Base-by-base conservation (phyloP, 1,140 invertebrate genomes). In the Drosophila mojavensis region DNA sequence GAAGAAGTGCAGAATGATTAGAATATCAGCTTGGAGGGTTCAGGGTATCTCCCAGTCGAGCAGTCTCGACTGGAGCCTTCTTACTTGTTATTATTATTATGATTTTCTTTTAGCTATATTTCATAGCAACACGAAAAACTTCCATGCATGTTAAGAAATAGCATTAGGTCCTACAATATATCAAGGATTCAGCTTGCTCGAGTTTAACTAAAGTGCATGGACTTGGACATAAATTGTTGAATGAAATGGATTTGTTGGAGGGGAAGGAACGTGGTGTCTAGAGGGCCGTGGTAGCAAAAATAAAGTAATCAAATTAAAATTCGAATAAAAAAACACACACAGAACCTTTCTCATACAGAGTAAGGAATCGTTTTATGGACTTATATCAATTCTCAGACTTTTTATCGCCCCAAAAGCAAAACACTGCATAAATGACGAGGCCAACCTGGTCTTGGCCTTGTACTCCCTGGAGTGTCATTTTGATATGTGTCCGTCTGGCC, bases 281-380 rank as follows among this genome's bases (percentile, higher is more conserved):
- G 30, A 33, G 17, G 28, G 4, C 41, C 45, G 53, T 33, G 47
- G 39, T 58, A 74, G 39, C 69, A 26, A 39, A 55, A 50, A 50
- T 66, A 81, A 82, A 82, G 79, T 86, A 86, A 86, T 86, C 83
- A 86, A 88, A 86, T 86, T 86, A 85, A 86, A 86, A 86, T 82
- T 81, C 74, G 76, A 71, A 85, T 79, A 79, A 86, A 86, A 85
- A 86, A 83, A 30, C 81, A 85, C 84, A 86, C 82, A 30, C 11
- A 85, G 79, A 39, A 59, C 45, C 60, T 66, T 66, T 33, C 45
- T 51, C 54, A 59, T 65, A 33, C 33, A 26, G 56, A 33, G 60
- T 15, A 85, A 64, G 75, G 59, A 72, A 78, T 68, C 76, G 60
- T 81, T 88, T 86, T 88, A 88, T 88, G 83, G 75, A 77, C 78